A percentile compares a stretch with the other conserved stretches of the same genome.
Evolutionary conservation across 1,140 invertebrate genomes (phyloP).

Genomic region (Lethrus apterus): DNA sequence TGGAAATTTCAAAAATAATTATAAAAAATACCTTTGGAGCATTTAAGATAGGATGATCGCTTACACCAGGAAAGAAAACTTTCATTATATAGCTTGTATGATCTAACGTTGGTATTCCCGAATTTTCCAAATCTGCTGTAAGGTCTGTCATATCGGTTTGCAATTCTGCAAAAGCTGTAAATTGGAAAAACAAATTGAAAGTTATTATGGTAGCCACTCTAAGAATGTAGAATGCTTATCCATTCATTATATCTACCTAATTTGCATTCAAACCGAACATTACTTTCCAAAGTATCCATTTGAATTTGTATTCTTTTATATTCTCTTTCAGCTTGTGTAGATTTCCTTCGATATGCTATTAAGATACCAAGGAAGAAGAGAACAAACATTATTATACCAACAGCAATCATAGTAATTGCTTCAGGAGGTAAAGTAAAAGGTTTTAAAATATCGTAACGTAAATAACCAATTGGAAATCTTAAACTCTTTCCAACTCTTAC

Average conservation of each 20-base stretch:
- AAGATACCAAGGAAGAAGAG: constrained; percentile 80
- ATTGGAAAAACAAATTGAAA: constrained; percentile 12
- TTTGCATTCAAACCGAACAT: constrained; percentile 95
- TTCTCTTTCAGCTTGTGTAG: constrained; percentile 89
- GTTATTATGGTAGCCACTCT: constrained; percentile 10
- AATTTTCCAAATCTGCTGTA: constrained; percentile 90
- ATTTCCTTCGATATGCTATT: constrained; percentile 76
- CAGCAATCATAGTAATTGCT: constrained; percentile 76
- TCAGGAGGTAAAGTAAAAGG: constrained; percentile 79
- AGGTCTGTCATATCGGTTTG: constrained; percentile 99
- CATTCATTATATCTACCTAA: constrained; percentile 56
- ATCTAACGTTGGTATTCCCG: constrained; percentile 92
- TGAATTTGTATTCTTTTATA: constrained; percentile 98
- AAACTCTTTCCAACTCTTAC: constrained; percentile 82
- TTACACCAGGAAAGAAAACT: constrained; percentile 93
- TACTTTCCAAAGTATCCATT: constrained; percentile 98
- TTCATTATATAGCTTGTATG: constrained; percentile 97
- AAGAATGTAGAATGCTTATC: neutral
- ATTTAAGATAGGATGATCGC: constrained; percentile 84
- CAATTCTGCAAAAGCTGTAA: constrained; percentile 90
- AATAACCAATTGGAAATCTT: constrained; percentile 77
- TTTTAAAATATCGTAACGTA: constrained; percentile 83
- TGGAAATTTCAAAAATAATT: constrained; percentile 9
- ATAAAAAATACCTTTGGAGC: constrained; percentile 58
- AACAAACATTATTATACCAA: constrained; percentile 74